Evolutionary conservation across 2,888 invertebrate species (phyloP), one percentile per base, ranked within the genome.

Genomic region (Apamea anceps): DNA sequence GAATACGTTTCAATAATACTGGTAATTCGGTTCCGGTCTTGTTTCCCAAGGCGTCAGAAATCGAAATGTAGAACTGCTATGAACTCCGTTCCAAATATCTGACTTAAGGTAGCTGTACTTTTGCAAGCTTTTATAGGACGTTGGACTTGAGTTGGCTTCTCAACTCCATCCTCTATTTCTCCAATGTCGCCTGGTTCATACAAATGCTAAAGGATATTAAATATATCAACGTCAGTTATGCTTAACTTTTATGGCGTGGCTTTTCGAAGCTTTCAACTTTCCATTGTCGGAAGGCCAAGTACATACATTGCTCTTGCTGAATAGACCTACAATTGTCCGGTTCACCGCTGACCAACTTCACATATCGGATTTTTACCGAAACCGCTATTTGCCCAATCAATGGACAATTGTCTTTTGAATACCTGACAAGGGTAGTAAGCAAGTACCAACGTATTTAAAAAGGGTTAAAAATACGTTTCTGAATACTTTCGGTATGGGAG

Each of bases 381-480:
- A 71, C 62, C n/a, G 21, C 65, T 65, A 66, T 78, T 78, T 74
- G 57, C 28, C 45, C 25, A 45, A 77, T 85, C 45, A 32, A 48
- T 60, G 66, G n/a, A 70, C 48, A 67, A 73, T 75, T 28, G 48
- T 57, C 25, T 42, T 60, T 75, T 63, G 10, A 67, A 83, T 68
- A 37, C 12, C 48, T 45, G 32, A 21, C 37, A 21, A 57, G 62
- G 18, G 28, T 28, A 72, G 45, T 74, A 32, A 75, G 57, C 18
- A 37, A 32, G 28, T 45, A 72, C 42, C 54, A 45, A 54, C 32
- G 42, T 54, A 54, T n/a, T 54, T 45, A 32, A 48, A 42, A 48
- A 70, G 21, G 71, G 32, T 75, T 75, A 25, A 37, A 63, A 75
- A 70, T 54, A 25, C 13, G 4, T 66, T 54, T n/a, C 25, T 32